These are phyloP conservation scores for Apamea sordens DNA, from an alignment of 2,888 invertebrate species.

Conservation along the genomic window DNA sequence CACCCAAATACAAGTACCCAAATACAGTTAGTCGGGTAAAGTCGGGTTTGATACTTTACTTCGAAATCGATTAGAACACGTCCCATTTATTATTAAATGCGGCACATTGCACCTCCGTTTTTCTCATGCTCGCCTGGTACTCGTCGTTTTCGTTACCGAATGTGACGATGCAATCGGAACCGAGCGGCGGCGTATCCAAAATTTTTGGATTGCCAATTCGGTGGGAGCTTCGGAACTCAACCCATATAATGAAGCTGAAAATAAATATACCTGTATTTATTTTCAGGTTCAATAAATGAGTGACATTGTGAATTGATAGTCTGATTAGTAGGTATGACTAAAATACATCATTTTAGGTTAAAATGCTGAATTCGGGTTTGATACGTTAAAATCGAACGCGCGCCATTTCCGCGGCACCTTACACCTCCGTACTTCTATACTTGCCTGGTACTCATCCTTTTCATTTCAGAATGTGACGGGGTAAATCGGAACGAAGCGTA, in stretches of 20 bases:
- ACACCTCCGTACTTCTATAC: not conserved
- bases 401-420: not conserved
- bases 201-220: not conserved
- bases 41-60: not conserved
- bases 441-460: not conserved
- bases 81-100: not conserved
- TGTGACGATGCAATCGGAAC: not conserved
- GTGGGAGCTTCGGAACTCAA: no score
- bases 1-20: not conserved
- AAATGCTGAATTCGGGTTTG: not conserved
- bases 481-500: not conserved
- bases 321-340: no score
- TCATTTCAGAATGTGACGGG: not conserved
- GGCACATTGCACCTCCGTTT: not conserved
- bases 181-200: not conserved
- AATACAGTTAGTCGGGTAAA: no score
- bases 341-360: no score
- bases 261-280: no score
- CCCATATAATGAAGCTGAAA: no score
- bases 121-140: not conserved
- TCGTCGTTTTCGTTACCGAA: not conserved
- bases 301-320: no score
- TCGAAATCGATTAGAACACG: not conserved
- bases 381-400: not conserved
- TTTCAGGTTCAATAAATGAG: not conserved